Base-by-base conservation (phyloP, 2,797 vertebrate species). In the Balearica regulorum region DNA sequence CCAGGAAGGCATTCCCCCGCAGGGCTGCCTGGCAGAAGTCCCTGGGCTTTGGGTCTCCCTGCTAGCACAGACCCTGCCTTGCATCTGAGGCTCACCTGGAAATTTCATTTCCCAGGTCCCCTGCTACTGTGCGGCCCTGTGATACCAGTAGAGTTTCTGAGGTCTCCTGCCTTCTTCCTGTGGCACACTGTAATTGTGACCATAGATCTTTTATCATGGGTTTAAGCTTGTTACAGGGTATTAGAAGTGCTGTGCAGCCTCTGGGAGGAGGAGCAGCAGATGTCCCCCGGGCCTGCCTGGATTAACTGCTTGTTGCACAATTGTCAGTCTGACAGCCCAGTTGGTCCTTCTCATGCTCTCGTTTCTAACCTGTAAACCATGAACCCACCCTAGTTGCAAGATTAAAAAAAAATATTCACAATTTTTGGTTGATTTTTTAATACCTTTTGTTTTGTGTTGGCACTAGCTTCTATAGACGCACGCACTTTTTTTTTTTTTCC, bases 171-270 rank as follows among this genome's bases (percentile, higher is more conserved):
- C 41, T 95, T 90, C 49, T 35, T 83, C 78, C 73, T 39, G 26
- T 41, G 88, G 53, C 66, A 82, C 26, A 19, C 7, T 76, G 51
- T 51, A 68, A 64, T 49, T 78, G 87, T 49, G 75, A 77, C 37
- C 71, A 70, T 20, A 48, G 64, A 58, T 57, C 62, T 89, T 79
- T 87, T 87, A 64, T 83, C 83, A 25, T 1, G 44, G 83, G 4
- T 71, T 95, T 95, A 91, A 91, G 88, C 88, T 95, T 83, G 93
- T 94, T 90, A 81, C 53, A 65, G 80, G 29, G 49, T 69, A 72
- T 91, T 81, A 94, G 76, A 94, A 86, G 69, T 28, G 58, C 83
- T 31, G 20, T 24, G 69, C 83, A 39, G 85, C 17, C 79, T 71
- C 69, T 39, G 49, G 72, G 66, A 94, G 83, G 77, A 93, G 76